Evolutionary conservation across 2,113 vertebrate species (phyloP).

Genomic region (Neogobius melanostomus): DNA sequence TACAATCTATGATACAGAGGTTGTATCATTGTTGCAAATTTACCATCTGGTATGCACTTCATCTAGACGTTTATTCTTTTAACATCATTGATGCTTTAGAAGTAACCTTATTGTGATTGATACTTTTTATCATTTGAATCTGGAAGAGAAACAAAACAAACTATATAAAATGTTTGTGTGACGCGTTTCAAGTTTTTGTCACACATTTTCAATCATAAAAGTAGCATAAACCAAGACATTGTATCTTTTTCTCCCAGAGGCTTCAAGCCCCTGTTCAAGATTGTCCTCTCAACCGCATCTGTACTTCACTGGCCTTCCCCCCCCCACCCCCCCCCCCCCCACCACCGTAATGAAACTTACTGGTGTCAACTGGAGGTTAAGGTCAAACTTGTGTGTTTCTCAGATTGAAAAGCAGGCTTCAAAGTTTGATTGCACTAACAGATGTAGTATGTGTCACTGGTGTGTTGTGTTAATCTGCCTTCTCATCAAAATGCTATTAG

Average conservation of each 20-base stretch:
- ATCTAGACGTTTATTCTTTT: too few species aligned
- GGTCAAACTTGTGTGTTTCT: conserved; percentile 12
- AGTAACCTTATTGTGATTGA: too few species aligned
- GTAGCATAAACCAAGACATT: neutral
- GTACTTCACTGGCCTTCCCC: neutral
- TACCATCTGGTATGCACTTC: too few species aligned
- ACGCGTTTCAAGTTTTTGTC: neutral
- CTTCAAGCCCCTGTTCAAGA: neutral
- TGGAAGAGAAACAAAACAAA: too few species aligned
- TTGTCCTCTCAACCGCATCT: neutral
- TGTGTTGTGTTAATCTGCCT: conserved; percentile 59
- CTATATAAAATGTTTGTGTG: too few species aligned
- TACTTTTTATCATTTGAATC: too few species aligned
- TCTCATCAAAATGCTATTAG: conserved; percentile 54
- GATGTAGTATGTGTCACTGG: conserved; percentile 8
- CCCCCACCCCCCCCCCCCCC: neutral
- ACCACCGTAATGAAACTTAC: neutral
- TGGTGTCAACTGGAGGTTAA: conserved; percentile 8
- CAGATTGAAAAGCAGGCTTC: conserved; percentile 21
- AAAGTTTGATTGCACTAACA: conserved; percentile 32
- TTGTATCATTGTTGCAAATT: neutral
- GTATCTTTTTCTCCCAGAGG: neutral
- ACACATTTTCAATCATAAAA: neutral
- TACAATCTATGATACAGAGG: neutral
- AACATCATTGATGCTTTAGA: too few species aligned